A percentile compares a stretch with the other conserved stretches of the same genome.
phyloP scores from a whole-genome alignment of 2,113 vertebrate species.

The Syrmaticus mikado region DNA sequence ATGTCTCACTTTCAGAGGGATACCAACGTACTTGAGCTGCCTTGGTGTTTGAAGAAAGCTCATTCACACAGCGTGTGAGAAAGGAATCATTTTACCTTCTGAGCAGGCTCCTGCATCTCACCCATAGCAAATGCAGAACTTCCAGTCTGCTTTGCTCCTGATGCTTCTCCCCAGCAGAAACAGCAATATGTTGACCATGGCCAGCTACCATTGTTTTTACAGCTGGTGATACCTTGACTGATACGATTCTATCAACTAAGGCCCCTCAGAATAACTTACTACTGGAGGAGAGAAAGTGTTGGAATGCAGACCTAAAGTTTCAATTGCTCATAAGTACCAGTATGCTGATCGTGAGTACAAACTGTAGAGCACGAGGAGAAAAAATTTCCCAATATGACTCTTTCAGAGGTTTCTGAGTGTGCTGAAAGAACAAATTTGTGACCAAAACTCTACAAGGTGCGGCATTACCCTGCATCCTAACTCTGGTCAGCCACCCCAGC shows the following conservation, averaged over 20 bases:
- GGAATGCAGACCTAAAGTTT: background rate
- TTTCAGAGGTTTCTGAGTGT: background rate
- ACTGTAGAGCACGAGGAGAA: background rate
- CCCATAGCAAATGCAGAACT: background rate
- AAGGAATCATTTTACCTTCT: background rate
- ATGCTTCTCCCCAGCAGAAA: background rate
- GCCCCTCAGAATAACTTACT: background rate
- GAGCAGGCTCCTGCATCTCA: background rate
- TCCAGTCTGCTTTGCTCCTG: background rate
- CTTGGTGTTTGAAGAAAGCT: background rate
- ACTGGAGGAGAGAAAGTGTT: background rate
- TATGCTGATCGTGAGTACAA: fast-evolving
- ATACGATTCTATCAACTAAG: background rate
- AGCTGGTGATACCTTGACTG: background rate
- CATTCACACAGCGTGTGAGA: background rate
- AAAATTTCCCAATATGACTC: background rate
- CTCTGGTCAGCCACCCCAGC: background rate
- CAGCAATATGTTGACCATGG: background rate
- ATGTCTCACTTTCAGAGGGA: background rate
- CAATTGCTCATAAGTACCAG: background rate
- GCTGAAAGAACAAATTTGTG: background rate
- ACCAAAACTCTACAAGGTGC: background rate
- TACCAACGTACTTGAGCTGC: fast-evolving
- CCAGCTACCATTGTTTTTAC: background rate
- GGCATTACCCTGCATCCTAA: background rate